Conservation (phyloP, 2,888 invertebrate genomes). For the Neoaliturus tenellus region DNA sequence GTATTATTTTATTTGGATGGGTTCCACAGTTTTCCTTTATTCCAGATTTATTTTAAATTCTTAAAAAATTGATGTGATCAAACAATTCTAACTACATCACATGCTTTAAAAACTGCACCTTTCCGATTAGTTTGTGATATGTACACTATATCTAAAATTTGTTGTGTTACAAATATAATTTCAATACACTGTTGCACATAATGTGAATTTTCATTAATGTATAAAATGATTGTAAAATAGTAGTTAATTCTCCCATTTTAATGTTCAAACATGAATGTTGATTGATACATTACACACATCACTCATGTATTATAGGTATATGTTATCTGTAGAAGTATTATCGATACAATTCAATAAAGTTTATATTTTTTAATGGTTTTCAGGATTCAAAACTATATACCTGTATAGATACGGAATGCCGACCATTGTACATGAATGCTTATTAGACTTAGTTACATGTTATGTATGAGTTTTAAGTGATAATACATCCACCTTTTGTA, state of each 20-base stretch:
- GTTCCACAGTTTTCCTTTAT: too few species aligned
- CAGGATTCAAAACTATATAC: constrained; percentile 7
- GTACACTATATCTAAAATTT: not conserved
- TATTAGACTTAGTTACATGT: constrained; percentile 11
- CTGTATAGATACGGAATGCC: constrained; percentile 18
- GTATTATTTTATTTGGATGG: too few species aligned
- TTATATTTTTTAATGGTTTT: constrained; percentile 35
- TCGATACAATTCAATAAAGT: constrained; percentile 6
- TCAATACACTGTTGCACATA: not conserved
- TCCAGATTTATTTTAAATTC: too few species aligned
- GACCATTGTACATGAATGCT: constrained; percentile 10
- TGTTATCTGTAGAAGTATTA: constrained; percentile 19
- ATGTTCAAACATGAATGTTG: not conserved
- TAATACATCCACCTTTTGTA: constrained; percentile 17
- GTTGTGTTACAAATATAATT: not conserved
- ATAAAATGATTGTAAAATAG: not conserved
- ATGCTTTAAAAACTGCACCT: not conserved
- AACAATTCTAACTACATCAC: too few species aligned
- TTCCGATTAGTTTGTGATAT: not conserved
- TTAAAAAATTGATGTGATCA: too few species aligned
- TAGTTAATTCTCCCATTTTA: not conserved
- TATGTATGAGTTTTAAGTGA: constrained; percentile 9
- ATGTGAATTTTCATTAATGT: not conserved
- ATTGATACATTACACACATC: not conserved
- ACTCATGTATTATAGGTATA: not conserved